A percentile compares a stretch with the other conserved stretches of the same genome.
phyloP scores from a whole-genome alignment of 1,140 invertebrate species.

The Lepidurus couesii region DNA sequence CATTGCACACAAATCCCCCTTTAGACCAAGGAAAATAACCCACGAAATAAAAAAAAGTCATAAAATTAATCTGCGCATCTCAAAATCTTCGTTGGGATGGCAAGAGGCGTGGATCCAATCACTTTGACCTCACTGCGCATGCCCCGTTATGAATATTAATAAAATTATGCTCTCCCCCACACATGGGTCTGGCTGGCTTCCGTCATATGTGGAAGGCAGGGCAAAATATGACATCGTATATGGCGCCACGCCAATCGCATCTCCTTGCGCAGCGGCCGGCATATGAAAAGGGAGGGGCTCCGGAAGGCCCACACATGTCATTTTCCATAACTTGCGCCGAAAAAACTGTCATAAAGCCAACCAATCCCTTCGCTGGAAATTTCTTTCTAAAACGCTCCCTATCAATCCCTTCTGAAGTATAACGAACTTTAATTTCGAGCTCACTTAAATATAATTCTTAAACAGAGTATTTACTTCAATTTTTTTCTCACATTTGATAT shows the following conservation, averaged over 20 bases:
- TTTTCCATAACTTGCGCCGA: constrained; percentile 18
- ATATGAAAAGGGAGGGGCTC: not conserved
- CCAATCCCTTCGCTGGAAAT: not conserved
- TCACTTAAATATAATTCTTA: too few species aligned
- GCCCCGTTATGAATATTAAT: not conserved
- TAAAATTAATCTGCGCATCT: not conserved
- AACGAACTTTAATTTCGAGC: too few species aligned
- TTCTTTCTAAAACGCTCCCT: too few species aligned
- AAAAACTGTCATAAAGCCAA: not conserved
- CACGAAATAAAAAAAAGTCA: not conserved
- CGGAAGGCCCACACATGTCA: not conserved
- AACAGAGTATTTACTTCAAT: too few species aligned
- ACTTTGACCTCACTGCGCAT: not conserved
- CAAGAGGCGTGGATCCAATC: too few species aligned
- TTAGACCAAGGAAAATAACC: not conserved
- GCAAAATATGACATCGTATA: not conserved
- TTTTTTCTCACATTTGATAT: too few species aligned
- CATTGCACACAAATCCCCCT: not conserved
- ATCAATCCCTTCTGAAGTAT: too few species aligned
- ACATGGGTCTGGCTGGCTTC: not conserved
- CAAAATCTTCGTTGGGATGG: not conserved
- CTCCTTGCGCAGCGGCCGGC: not conserved
- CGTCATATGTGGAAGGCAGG: constrained; percentile 9
- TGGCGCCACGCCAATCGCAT: not conserved
- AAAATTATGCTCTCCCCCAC: constrained; percentile 18